Evolutionary conservation across 1,140 invertebrate genomes (phyloP).

Genomic region (Maconellicoccus hirsutus): DNA sequence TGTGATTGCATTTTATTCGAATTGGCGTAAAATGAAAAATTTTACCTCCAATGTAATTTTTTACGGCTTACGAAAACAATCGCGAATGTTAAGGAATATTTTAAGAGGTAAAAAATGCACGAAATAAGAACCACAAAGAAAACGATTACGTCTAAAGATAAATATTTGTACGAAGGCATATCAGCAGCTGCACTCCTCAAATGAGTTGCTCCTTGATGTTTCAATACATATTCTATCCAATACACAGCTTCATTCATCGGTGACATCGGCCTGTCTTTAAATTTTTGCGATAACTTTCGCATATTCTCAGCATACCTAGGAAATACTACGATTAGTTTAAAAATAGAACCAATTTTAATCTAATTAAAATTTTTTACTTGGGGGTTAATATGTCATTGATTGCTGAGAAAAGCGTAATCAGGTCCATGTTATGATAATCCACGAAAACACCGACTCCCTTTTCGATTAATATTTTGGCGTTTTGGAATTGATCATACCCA

Average conservation of each 20-base stretch:
- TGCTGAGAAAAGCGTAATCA: background rate
- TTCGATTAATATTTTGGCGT: slow-evolving; percentile 32
- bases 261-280: slow-evolving; percentile 40
- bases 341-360: too few species aligned
- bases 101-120: too few species aligned
- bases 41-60: too few species aligned
- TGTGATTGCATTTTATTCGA: too few species aligned
- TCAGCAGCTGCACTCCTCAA: slow-evolving; percentile 23
- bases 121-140: too few species aligned
- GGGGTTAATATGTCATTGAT: background rate
- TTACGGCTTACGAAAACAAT: too few species aligned
- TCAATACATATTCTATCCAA: slow-evolving; percentile 44
- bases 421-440: background rate
- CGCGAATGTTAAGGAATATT: too few species aligned
- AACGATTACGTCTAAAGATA: background rate
- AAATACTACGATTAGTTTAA: too few species aligned
- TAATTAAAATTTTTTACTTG: too few species aligned
- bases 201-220: slow-evolving; percentile 38
- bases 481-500: slow-evolving; percentile 48
- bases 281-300: too few species aligned
- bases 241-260: slow-evolving; percentile 42
- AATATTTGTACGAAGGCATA: background rate
- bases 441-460: slow-evolving; percentile 7
- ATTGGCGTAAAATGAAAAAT: too few species aligned
- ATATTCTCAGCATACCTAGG: too few species aligned